A percentile compares a stretch with the other conserved stretches of the same genome.
phyloP scores from a whole-genome alignment of 2,797 vertebrate species.

The Chiroxiphia lanceolata region DNA sequence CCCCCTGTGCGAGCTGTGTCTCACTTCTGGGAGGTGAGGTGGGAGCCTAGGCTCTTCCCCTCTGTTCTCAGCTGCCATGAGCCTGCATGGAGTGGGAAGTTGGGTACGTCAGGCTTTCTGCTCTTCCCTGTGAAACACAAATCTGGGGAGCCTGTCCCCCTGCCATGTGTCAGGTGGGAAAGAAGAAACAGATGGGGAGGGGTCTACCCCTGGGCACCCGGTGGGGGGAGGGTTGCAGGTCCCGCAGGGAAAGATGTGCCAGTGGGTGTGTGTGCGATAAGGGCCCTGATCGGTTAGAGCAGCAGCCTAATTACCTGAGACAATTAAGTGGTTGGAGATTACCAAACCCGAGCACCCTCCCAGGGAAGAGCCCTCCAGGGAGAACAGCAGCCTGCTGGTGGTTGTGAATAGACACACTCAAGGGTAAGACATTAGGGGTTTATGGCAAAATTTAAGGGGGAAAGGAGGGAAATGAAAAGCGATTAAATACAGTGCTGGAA shows the following conservation, averaged over 20 bases:
- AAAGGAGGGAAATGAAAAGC: not conserved
- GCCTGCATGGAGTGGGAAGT: not conserved
- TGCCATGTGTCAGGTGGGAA: not conserved
- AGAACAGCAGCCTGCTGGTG: not conserved
- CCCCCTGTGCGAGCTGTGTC: not conserved
- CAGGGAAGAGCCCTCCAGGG: not conserved
- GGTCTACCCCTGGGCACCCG: fast-evolving
- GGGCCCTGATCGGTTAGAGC: not conserved
- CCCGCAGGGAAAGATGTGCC: not conserved
- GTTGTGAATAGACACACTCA: not conserved
- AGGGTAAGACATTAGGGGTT: not conserved
- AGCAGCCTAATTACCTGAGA: not conserved
- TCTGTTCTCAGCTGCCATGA: not conserved
- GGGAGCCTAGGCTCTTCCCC: not conserved
- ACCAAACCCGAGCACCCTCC: not conserved
- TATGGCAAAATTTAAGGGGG: not conserved
- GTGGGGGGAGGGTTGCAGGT: not conserved
- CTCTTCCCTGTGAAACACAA: not conserved
- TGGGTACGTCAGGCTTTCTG: not conserved
- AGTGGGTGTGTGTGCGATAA: fast-evolving
- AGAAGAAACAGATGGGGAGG: not conserved
- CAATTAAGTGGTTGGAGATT: not conserved
- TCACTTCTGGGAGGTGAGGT: fast-evolving
- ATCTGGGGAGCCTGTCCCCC: not conserved
- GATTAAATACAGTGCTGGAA: not conserved